Evolutionary conservation across 2,888 invertebrate genomes (phyloP).

Genomic region (Sclerodermus sp.): DNA sequence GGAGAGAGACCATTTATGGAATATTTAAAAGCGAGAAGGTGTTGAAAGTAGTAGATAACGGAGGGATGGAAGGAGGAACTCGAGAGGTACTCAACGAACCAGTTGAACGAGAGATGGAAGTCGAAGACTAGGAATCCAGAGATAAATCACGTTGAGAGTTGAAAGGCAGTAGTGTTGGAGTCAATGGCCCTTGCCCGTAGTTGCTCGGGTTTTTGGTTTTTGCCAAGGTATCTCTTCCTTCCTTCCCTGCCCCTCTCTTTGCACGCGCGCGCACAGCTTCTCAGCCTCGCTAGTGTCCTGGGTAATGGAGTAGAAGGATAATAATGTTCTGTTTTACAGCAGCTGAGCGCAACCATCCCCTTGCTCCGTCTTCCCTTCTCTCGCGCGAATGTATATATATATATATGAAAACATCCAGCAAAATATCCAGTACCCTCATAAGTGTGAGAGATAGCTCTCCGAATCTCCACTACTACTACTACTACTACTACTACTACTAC

Average conservation of each 20-base stretch:
- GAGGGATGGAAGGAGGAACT: slow-evolving; percentile 9
- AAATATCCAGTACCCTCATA: slow-evolving; percentile 43
- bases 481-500: background rate
- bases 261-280: slow-evolving; percentile 23
- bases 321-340: slow-evolving; percentile 52
- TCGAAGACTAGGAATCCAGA: slow-evolving; percentile 37
- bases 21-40: slow-evolving; percentile 16
- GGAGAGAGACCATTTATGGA: background rate
- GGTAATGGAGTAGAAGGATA: slow-evolving; percentile 54
- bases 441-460: slow-evolving; percentile 45
- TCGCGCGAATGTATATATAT: no score
- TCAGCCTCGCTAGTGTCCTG: slow-evolving; percentile 41
- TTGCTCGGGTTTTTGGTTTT: slow-evolving; percentile 50
- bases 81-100: slow-evolving; percentile 17
- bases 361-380: slow-evolving; percentile 11
- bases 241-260: background rate
- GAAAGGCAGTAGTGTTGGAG: slow-evolving; percentile 45
- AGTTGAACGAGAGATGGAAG: slow-evolving; percentile 35
- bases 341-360: slow-evolving; percentile 29
- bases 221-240: slow-evolving; percentile 24
- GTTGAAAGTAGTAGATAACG: slow-evolving; percentile 7
- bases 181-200: slow-evolving; percentile 51
- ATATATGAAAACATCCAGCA: slow-evolving; percentile 45
- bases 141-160: slow-evolving; percentile 44
- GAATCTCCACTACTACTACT: no score